Conservation (phyloP, 2,113 vertebrate genomes). For the Cnemophilus loriae region DNA sequence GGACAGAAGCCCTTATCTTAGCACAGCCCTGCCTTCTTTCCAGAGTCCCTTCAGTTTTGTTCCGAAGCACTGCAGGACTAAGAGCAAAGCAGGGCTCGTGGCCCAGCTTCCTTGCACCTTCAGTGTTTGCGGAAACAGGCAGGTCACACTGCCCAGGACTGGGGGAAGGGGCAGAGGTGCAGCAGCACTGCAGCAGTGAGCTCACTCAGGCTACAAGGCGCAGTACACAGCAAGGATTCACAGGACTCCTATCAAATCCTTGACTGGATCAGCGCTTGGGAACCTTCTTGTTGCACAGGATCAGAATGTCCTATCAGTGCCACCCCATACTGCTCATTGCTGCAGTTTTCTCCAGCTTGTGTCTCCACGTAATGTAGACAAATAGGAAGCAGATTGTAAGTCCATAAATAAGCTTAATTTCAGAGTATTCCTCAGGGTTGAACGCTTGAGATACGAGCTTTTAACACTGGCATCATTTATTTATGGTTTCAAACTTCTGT, state of each 20-base stretch:
- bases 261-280: fast-evolving
- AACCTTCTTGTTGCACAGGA: not conserved
- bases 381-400: not conserved
- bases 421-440: not conserved
- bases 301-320: fast-evolving
- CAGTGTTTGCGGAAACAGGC: not conserved
- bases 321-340: not conserved
- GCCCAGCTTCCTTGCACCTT: not conserved
- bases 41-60: not conserved
- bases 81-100: fast-evolving
- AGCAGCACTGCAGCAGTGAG: not conserved
- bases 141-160: not conserved
- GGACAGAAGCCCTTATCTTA: not conserved
- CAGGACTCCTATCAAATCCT: not conserved
- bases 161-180: not conserved
- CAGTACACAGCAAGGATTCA: not conserved
- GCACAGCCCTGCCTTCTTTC: not conserved
- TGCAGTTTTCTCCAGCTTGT: not conserved
- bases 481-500: not conserved
- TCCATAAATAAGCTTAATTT: not conserved
- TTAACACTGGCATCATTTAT: not conserved
- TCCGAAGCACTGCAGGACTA: not conserved
- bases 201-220: not conserved
- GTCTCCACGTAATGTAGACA: fast-evolving
- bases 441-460: not conserved